These are phyloP conservation scores for Semaprochilodus insignis DNA, from an alignment of 2,797 vertebrate species.

Conservation along the genomic window DNA sequence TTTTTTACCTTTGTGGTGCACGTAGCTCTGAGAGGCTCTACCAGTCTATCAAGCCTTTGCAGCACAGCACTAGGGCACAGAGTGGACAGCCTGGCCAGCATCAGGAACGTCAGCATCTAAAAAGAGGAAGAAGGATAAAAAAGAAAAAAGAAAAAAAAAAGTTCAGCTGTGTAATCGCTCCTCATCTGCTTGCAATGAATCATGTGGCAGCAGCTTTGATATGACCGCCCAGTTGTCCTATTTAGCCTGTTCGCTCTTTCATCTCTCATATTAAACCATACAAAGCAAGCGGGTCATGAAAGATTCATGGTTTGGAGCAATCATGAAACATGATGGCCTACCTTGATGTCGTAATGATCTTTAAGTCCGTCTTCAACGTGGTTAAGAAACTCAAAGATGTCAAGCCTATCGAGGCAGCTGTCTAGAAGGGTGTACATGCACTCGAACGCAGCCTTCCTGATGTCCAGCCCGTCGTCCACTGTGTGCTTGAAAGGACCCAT, in stretches of 20 bases:
- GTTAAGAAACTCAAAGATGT: slow-evolving; percentile 93
- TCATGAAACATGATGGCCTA: slow-evolving; percentile 60
- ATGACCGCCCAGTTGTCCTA: neutral
- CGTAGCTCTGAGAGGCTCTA: slow-evolving; percentile 94
- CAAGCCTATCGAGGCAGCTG: slow-evolving; percentile 90
- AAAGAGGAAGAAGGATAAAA: neutral
- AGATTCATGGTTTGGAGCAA: neutral
- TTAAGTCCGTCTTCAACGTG: slow-evolving; percentile 93
- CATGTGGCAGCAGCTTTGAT: slow-evolving; percentile 32
- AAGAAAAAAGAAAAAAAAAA: neutral
- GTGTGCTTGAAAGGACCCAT: slow-evolving; percentile 94
- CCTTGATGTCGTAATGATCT: slow-evolving; percentile 95
- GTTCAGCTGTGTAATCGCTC: neutral
- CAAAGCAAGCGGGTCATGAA: slow-evolving; percentile 19
- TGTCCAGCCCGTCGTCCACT: slow-evolving; percentile 89
- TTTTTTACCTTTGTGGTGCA: slow-evolving; percentile 94
- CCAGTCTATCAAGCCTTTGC: slow-evolving; percentile 94
- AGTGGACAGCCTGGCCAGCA: slow-evolving; percentile 89
- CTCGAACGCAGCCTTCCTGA: slow-evolving; percentile 91
- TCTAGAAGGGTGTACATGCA: slow-evolving; percentile 93
- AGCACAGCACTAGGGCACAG: slow-evolving; percentile 93
- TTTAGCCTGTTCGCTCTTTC: slow-evolving; percentile 35
- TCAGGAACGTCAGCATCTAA: slow-evolving; percentile 92
- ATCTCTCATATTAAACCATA: slow-evolving; percentile 13
- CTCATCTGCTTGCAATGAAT: neutral